Percentiles rank a stretch among this genome's conserved stretches.
Conservation (phyloP, 2,888 invertebrate genomes). For the Hylaea fasciaria region DNA sequence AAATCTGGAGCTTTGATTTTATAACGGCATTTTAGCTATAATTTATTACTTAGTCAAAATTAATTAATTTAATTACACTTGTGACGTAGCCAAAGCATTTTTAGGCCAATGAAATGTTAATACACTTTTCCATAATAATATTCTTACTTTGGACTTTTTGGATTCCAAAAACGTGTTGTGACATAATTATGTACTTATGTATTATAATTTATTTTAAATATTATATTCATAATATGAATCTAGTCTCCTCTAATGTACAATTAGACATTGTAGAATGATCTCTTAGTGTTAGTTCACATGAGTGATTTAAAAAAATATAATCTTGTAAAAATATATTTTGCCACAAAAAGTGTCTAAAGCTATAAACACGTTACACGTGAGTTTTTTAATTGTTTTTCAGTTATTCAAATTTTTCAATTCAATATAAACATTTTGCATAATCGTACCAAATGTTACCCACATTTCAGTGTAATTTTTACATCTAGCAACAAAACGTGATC, state of each 20-base stretch:
- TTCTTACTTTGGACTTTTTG: too few species aligned
- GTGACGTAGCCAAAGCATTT: too few species aligned
- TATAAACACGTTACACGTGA: too few species aligned
- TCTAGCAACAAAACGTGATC: background rate
- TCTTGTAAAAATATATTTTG: background rate
- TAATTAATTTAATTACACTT: too few species aligned
- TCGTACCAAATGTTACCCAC: too few species aligned
- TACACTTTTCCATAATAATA: too few species aligned
- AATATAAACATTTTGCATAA: too few species aligned
- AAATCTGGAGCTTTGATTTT: background rate
- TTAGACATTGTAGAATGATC: constrained; percentile 11
- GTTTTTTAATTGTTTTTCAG: background rate
- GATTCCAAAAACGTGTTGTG: constrained; percentile 1
- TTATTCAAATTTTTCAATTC: background rate
- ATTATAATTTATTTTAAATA: constrained; percentile 1
- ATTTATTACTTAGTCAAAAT: too few species aligned
- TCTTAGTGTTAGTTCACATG: constrained; percentile 5
- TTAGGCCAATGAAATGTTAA: too few species aligned
- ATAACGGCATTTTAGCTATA: too few species aligned
- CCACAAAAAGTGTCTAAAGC: background rate
- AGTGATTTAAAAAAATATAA: background rate
- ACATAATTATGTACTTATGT: background rate
- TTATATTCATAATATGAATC: constrained; percentile 8
- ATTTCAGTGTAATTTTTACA: background rate
- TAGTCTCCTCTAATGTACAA: constrained; percentile 16